Evolutionary conservation across 2,797 vertebrate genomes (phyloP), one percentile per base, ranked within the genome.

Genomic region (Pantherophis alleghaniensis): DNA sequence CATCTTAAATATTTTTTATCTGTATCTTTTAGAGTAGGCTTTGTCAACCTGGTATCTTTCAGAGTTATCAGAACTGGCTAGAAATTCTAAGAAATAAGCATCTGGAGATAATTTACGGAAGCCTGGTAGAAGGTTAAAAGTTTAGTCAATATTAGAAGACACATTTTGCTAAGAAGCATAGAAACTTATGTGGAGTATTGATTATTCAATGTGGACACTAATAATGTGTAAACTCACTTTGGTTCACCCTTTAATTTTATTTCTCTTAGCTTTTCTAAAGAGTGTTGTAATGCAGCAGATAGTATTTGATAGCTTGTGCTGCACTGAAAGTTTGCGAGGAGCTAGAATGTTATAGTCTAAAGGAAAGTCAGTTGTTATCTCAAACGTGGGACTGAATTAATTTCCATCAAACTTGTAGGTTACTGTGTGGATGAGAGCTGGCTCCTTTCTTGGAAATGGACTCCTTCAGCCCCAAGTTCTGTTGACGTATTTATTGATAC

Each of bases 361-460:
- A 56, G 9, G 10, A 18, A 26, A 88, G 53, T 61, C 28, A 55
- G 18, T 66, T 74, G 16, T 20, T 87, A 55, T 55, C 47, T 86
- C 28, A 79, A 56, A 66, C 37, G 69, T 60, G 55, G 47, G 47
- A 55, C 7, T 66, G 94, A 20, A 1, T 22, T 16, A 28, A 1
- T 2, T 94, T 92, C 94, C n/a, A 0, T 92, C 95, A 96, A n/a
- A 87, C 93, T 94, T 37, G 22, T 95, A 98, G 98, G 97, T 96
- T 96, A 94, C 61, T 98, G 98, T 93, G 86, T 98, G 94, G 97
- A 98, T 26, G 57, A 91, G 0, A 98, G 97, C 94, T 98, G 98
- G 98, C 91, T 97, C 91, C 7, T 22, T 2, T 22, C 42, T 91
- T 20, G 24, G 10, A n/a, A 0, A 0, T 97, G 97, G 97, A 98